Base-by-base conservation (phyloP, 2,888 invertebrate species). In the Microplitis deprimator region DNA sequence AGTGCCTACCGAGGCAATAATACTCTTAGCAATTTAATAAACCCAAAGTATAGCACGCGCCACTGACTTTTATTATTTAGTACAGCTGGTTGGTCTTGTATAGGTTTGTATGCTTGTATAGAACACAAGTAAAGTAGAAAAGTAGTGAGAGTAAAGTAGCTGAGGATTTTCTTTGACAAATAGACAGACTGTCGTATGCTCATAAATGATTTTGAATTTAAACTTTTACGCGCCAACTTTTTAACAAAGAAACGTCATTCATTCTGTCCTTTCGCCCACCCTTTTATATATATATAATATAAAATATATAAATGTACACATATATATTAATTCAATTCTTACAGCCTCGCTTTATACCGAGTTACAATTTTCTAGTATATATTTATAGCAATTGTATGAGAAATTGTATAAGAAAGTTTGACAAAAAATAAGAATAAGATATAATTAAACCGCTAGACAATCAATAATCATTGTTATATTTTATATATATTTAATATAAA, bases 1-100 rank as follows among this genome's bases (percentile, higher is more conserved):
- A 38, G 60, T 68, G 67, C 40, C 65, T 75, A 39, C 68, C 50
- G 59, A 39, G 59, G 67, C 75, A 38, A 60, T 75, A 71, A 71
- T 71, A 62, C n/a, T 39, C 39, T 38, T 39, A 13, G 64, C 68
- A 40, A 68, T 64, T 75, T 75, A 75, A 75, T 75, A 64, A 75
- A 75, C 70, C 69, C n/a, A 69, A 29, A 16, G 39, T 73, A 70
- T 50, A 73, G 65, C 77, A 73, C 39, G 69, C 68, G 64, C 73
- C 62, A 41, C 13, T 69, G 73, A 62, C 64, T 72, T 72, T 64
- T 20, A 62, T 39, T 72, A 72, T 72, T 72, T 41, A 29, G 41
- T 64, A 38, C 72, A 72, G 72, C 72, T 72, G 72, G 72, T 72
- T 72, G 64, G 38, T 62, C 40, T 13, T 50, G 10, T 50, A 50